Evolutionary conservation across 2,113 vertebrate species (phyloP).

Genomic region (Gambusia holbrooki): DNA sequence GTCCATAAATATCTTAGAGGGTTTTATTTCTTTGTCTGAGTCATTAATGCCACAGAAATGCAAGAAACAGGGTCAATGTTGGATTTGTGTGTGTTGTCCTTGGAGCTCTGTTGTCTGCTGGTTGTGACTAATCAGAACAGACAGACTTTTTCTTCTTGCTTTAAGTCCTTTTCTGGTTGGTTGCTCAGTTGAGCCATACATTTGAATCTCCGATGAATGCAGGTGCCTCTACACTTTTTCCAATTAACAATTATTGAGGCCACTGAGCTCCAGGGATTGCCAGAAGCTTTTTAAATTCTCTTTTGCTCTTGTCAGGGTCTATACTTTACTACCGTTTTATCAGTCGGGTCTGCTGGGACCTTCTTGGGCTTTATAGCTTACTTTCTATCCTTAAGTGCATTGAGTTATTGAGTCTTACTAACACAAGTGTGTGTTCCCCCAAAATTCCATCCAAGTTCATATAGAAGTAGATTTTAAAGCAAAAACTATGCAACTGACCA

Average conservation of each 20-base stretch:
- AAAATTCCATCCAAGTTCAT: neutral
- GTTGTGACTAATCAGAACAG: neutral
- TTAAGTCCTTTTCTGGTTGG: neutral
- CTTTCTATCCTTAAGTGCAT: neutral
- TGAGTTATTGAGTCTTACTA: neutral
- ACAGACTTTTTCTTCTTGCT: neutral
- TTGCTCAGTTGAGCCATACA: neutral
- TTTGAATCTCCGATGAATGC: neutral
- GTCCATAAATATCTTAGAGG: no score
- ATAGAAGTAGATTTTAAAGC: neutral
- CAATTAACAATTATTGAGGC: neutral
- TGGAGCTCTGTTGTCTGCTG: neutral
- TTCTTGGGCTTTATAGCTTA: neutral
- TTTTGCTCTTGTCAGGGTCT: neutral
- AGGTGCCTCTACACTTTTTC: neutral
- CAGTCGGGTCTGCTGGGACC: neutral
- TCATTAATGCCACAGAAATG: neutral
- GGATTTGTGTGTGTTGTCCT: neutral
- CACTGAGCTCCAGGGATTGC: neutral
- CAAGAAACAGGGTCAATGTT: no score
- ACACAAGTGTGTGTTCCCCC: neutral
- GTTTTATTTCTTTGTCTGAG: no score
- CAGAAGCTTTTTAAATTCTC: neutral
- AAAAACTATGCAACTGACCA: constrained; percentile 8
- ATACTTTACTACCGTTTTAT: neutral